Conservation (phyloP, 1,140 invertebrate genomes). For the Potamilus streckersoni region DNA sequence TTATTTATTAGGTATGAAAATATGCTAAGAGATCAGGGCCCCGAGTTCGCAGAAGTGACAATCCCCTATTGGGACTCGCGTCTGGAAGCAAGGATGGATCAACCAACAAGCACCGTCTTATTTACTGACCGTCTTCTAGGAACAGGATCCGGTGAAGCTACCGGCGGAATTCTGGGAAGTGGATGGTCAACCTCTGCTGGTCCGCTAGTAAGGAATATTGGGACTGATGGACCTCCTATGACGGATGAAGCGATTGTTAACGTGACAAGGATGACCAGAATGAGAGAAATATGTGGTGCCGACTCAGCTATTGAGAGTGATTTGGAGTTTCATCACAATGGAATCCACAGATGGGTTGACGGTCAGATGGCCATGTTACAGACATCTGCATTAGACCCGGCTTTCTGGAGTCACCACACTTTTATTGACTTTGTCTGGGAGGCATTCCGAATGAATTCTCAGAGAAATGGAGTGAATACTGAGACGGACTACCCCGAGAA, state of each 20-base stretch:
- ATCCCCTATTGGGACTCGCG: conserved; percentile 68
- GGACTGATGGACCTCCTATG: conserved; percentile 29
- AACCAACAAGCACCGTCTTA: conserved; percentile 60
- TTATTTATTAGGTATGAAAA: conserved; percentile 51
- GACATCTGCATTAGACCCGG: conserved; percentile 64
- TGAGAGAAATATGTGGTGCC: conserved; percentile 30
- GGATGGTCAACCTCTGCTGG: conserved; percentile 55
- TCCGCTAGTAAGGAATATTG: conserved; percentile 40
- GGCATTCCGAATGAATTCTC: conserved; percentile 51
- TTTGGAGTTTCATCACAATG: conserved; percentile 56
- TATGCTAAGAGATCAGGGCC: conserved; percentile 47
- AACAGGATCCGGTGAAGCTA: conserved; percentile 59
- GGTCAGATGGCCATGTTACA: conserved; percentile 54
- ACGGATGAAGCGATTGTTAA: conserved; percentile 31
- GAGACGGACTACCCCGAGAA: conserved; percentile 39
- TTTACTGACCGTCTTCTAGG: conserved; percentile 64
- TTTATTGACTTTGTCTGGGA: conserved; percentile 66
- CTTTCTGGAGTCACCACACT: conserved; percentile 67
- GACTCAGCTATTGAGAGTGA: conserved; percentile 36
- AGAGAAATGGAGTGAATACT: conserved; percentile 35
- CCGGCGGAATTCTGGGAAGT: conserved; percentile 47
- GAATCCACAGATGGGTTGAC: conserved; percentile 54
- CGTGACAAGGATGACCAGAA: conserved; percentile 22
- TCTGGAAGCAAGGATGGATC: conserved; percentile 58
- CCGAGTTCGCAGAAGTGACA: conserved; percentile 44